Evolutionary conservation across 2,797 vertebrate genomes (phyloP), one percentile per base, ranked within the genome.

Genomic region (Characodon lateralis): DNA sequence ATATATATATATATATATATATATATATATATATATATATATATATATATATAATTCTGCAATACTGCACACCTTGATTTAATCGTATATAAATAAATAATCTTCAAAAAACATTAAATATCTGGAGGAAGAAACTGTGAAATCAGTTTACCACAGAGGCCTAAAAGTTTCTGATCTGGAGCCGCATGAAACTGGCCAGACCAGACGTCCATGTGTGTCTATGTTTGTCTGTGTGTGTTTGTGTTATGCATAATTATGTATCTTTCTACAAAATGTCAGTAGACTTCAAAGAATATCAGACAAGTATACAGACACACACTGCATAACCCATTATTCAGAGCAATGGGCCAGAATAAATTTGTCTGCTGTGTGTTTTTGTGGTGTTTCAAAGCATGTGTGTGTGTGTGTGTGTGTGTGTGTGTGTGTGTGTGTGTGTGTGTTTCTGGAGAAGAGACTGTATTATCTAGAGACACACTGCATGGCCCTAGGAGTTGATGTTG

Each of bases 251-350:
- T 88, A 87, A 91, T 89, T 83, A 82, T 87, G 58, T 74, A 76
- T 87, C 76, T 83, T 73, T 77, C 74, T 43, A 74, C 80, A 85
- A 89, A 93, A 89, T 86, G 87, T 86, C 87, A 87, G 83, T 31
- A 71, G 73, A 91, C 89, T 89, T 93, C 92, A 92, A 91, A 93
- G 85, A 77, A 86, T 83, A 88, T 81, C 83, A 85, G 76, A 85
- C 73, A 81, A 81, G 65, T 70, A 77, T 76, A 87, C 75, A 86
- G 53, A 74, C 73, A 80, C 78, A 85, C 74, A 77, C 68, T 84
- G 78, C 55, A 87, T 70, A 83, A 85, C 73, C 73, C 79, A 85
- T 89, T 89, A 87, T 91, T 88, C 77, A 85, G 59, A 83, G 56
- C 91, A 88, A 87, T 77, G 78, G 82, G 78, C 61, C 85, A 83